Percentiles rank a stretch among this genome's conserved stretches.
Conservation (phyloP, 1,140 invertebrate species). For the Oryctes rhinoceros region DNA sequence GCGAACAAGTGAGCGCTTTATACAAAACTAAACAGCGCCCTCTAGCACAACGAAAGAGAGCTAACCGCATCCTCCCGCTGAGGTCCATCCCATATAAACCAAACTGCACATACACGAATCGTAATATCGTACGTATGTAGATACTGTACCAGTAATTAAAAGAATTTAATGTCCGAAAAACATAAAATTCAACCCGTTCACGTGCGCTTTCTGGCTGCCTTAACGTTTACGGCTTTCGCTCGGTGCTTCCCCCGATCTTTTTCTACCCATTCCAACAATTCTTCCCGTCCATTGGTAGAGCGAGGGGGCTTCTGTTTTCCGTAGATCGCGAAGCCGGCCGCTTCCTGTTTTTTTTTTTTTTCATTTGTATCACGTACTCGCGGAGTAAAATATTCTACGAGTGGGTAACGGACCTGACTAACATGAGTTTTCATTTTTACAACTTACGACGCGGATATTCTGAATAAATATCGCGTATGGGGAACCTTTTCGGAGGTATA, state of each 20-base stretch:
- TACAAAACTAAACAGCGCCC: conserved; percentile 12
- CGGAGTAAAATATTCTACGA: conserved; percentile 18
- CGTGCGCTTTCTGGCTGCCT: neutral
- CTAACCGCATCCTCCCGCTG: neutral
- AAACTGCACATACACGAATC: conserved; percentile 9
- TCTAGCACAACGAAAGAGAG: neutral
- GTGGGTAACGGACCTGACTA: conserved; percentile 18
- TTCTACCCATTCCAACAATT: neutral
- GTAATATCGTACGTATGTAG: conserved; percentile 6
- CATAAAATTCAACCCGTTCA: conserved; percentile 32
- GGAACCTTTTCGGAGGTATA: neutral
- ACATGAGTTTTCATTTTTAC: conserved; percentile 31
- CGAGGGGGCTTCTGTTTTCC: neutral
- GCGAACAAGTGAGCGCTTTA: neutral
- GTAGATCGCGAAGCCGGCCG: neutral
- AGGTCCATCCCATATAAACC: neutral
- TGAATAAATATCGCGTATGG: conserved; percentile 31
- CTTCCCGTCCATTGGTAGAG: neutral
- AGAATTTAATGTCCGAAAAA: conserved; percentile 33
- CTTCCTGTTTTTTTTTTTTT: conserved; percentile 24
- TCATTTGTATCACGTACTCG: conserved; percentile 12
- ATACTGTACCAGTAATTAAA: conserved; percentile 28
- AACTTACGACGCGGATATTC: conserved; percentile 34
- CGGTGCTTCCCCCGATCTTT: neutral
- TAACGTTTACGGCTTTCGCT: neutral